Percentiles rank a stretch among this genome's conserved stretches.
Evolutionary conservation across 2,888 invertebrate species (phyloP).

Genomic region (Drosophila anceps): DNA sequence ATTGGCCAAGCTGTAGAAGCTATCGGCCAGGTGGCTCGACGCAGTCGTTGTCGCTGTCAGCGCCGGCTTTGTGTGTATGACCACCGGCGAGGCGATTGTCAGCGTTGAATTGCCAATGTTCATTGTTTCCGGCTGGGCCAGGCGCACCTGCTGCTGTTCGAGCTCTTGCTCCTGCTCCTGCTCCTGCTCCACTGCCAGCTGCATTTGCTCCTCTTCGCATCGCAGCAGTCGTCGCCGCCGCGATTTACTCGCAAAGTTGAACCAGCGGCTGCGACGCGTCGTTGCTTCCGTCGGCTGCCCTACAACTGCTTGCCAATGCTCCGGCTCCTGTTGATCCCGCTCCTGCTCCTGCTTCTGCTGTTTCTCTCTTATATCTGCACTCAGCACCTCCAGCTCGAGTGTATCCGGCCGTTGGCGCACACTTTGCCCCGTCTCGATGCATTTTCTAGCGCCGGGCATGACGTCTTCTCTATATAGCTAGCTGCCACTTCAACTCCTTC

Average conservation of each 20-base stretch:
- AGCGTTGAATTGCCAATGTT: slow-evolving; percentile 74
- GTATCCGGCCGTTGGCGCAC: slow-evolving; percentile 80
- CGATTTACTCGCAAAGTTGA: slow-evolving; percentile 62
- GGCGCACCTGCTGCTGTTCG: slow-evolving; percentile 46
- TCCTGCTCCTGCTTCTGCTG: not conserved
- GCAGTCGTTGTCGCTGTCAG: slow-evolving; percentile 44
- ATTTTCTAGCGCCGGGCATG: slow-evolving; percentile 72
- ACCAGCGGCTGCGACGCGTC: slow-evolving; percentile 60
- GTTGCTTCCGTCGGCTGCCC: slow-evolving; percentile 4
- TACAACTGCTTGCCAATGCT: not conserved
- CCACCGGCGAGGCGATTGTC: slow-evolving; percentile 65
- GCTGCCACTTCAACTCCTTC: not conserved
- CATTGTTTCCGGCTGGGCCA: slow-evolving; percentile 76
- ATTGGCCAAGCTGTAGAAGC: slow-evolving; percentile 77
- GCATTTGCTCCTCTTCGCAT: slow-evolving; percentile 44
- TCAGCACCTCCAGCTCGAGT: slow-evolving; percentile 87
- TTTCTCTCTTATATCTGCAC: slow-evolving; percentile 70
- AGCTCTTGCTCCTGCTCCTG: slow-evolving; percentile 26
- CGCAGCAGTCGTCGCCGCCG: slow-evolving; percentile 42
- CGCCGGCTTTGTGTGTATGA: slow-evolving; percentile 7
- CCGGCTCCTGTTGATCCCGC: slow-evolving; percentile 9
- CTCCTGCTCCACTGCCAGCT: slow-evolving; percentile 18
- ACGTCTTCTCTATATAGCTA: slow-evolving; percentile 37
- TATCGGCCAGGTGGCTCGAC: slow-evolving; percentile 62
- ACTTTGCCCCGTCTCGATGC: slow-evolving; percentile 31